Base-by-base conservation (phyloP, 2,797 vertebrate species). In the Gephyroberyx darwinii region DNA sequence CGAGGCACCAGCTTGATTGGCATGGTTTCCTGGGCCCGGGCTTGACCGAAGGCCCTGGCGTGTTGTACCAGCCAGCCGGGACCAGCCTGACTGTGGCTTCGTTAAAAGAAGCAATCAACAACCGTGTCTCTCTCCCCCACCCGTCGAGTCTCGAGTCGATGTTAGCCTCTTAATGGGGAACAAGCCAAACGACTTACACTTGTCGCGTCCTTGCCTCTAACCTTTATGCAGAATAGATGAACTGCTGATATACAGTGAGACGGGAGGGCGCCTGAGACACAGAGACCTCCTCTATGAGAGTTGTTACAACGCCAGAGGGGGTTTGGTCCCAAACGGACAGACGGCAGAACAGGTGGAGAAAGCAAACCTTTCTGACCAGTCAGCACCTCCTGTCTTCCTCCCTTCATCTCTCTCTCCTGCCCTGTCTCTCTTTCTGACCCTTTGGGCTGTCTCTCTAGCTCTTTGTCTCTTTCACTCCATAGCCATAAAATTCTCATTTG, bases 201-300 rank as follows among this genome's bases (percentile, higher is more conserved):
- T 57, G 5, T 60, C 57, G 59, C 66, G 90, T 93, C 92, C 92
- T 94, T 94, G 92, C 87, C 85, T 77, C 91, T 87, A 93, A 93
- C 93, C 92, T 94, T 92, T 93, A 86, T 90, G 89, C 90, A 91
- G 92, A 93, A 88, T 87, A 91, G 89, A 90, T 77, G 87, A 91
- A 90, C 91, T 84, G 78, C 57, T 84, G 83, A 77, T 80, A 89
- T 73, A 54, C 13, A 71, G 57, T 48, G 73, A 9, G 74, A 78
- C 84, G 80, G 67, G 71, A 67, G 75, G 75, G 69, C 50, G 16
- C 48, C 8, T 45, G 43, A n/a, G 26, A 80, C 72, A 82, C 55
- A 78, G 47, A 50, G 6, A 6, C 1, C 64, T 82, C 66, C 39
- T 66, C 79, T 47, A 19, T 26, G 66, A 73, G 74, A 51, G 37